Evolutionary conservation across 2,113 vertebrate genomes (phyloP).

Genomic region (Aramus guarauna): DNA sequence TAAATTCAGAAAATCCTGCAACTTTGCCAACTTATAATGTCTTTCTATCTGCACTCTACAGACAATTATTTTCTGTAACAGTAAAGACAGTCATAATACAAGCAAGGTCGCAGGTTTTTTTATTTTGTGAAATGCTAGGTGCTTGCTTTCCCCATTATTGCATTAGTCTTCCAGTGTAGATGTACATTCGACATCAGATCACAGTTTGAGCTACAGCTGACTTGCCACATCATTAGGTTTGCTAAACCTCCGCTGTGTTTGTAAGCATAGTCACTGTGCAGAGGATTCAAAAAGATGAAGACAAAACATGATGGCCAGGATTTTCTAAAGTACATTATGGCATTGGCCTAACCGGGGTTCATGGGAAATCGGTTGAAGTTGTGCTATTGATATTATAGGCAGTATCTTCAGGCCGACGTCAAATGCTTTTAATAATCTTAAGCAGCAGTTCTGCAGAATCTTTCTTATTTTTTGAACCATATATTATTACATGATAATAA

Average conservation of each 20-base stretch:
- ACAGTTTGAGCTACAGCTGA: background rate
- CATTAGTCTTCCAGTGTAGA: background rate
- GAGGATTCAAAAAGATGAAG: background rate
- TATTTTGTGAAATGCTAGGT: background rate
- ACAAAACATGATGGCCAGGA: rapidly evolving
- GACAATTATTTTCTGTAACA: background rate
- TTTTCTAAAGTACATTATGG: background rate
- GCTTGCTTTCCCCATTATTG: background rate
- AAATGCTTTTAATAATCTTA: background rate
- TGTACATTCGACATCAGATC: background rate
- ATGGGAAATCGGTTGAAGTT: background rate
- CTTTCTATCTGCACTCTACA: background rate
- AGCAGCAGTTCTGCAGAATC: background rate
- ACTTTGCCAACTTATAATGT: background rate
- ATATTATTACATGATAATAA: background rate
- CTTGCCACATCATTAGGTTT: background rate
- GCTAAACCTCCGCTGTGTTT: background rate
- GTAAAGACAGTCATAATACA: background rate
- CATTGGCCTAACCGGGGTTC: background rate
- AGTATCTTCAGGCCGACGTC: background rate
- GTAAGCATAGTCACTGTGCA: background rate
- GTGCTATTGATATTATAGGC: background rate
- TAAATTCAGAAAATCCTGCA: background rate
- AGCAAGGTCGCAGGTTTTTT: rapidly evolving
- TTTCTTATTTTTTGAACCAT: background rate